Evolutionary conservation across 2,113 vertebrate species (phyloP).

Genomic region (Cynopterus brachyotis): DNA sequence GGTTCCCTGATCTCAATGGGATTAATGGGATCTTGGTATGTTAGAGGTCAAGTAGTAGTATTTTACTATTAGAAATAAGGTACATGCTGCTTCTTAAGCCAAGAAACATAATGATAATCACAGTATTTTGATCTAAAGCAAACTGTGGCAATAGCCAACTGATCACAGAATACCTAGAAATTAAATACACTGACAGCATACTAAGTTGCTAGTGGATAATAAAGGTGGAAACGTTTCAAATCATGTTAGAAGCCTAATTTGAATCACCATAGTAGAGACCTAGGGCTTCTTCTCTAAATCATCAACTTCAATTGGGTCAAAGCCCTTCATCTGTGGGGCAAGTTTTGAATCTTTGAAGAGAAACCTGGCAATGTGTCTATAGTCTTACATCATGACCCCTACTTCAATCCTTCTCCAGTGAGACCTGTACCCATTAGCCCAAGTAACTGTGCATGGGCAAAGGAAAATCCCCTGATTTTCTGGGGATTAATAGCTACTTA

Average conservation of each 20-base stretch:
- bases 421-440: background rate
- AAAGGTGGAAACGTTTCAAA: background rate
- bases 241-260: background rate
- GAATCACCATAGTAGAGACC: background rate
- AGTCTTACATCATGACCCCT: background rate
- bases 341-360: background rate
- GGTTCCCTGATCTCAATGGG: background rate
- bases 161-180: background rate
- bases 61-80: background rate
- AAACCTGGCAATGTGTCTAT: background rate
- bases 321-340: background rate
- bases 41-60: background rate
- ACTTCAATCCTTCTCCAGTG: background rate
- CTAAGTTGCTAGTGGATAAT: background rate
- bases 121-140: background rate
- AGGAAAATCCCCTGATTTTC: background rate
- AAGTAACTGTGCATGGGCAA: background rate
- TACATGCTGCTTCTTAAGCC: background rate
- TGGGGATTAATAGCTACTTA: background rate
- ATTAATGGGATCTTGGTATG: background rate
- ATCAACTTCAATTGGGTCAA: background rate
- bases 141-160: background rate
- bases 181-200: background rate
- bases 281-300: background rate
- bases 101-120: background rate